These are phyloP conservation scores for Sinocyclocheilus anophthalmus DNA, from an alignment of 2,113 vertebrate species.

Conservation along the genomic window DNA sequence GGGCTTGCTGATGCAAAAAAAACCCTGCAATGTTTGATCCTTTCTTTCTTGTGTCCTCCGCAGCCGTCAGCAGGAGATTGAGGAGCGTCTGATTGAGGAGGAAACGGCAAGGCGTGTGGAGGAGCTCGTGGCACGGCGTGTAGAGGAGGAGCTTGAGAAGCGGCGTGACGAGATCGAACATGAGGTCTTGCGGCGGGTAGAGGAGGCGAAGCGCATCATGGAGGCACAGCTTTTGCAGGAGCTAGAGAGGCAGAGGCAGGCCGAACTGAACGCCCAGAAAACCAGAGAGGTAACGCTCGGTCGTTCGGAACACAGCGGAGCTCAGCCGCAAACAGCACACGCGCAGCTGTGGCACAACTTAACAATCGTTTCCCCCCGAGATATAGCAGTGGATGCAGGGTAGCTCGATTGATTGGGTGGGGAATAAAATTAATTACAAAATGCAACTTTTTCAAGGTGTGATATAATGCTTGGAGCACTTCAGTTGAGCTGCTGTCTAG, in stretches of 20 bases:
- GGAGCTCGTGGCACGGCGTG: slow-evolving; percentile 95
- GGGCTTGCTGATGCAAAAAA: background rate
- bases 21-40: background rate
- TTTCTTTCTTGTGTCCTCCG: background rate
- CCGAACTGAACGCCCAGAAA: slow-evolving; percentile 96
- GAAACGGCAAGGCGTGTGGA: slow-evolving; percentile 97
- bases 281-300: slow-evolving; percentile 99
- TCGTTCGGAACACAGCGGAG: slow-evolving; percentile 94
- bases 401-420: background rate
- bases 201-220: slow-evolving; percentile 99
- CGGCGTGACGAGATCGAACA: slow-evolving; percentile 96
- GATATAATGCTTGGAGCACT: background rate
- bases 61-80: slow-evolving; percentile 96
- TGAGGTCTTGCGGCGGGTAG: slow-evolving; percentile 95
- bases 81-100: slow-evolving; percentile 99
- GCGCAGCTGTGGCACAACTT: slow-evolving; percentile 35
- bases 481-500: background rate
- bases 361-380: slow-evolving; percentile 19
- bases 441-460: background rate
- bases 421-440: background rate
- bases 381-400: background rate
- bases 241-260: slow-evolving; percentile 98
- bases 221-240: slow-evolving; percentile 99
- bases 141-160: slow-evolving; percentile 98
- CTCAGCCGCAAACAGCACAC: slow-evolving; percentile 41